phyloP scores from a whole-genome alignment of 2,113 vertebrate species.

The Rhegmatorhina hoffmannsi region DNA sequence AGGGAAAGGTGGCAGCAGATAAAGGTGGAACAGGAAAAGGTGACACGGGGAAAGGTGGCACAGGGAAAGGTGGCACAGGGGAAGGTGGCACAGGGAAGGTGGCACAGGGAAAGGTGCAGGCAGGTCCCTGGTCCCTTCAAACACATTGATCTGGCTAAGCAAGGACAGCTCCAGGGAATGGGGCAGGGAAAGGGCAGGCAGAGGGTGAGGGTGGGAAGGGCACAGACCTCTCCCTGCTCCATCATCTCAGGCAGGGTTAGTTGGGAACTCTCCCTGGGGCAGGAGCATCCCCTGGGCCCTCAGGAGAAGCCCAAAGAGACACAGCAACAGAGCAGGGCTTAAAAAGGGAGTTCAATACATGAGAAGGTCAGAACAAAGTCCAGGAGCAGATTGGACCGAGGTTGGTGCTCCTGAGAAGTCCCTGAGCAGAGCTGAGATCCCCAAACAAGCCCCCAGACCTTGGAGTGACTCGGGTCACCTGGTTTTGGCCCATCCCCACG shows the following conservation, averaged over 20 bases:
- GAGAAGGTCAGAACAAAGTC: neutral
- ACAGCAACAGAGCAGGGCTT: neutral
- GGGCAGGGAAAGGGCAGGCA: neutral
- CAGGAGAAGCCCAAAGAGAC: fast-evolving
- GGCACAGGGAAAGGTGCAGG: neutral
- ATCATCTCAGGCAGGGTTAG: neutral
- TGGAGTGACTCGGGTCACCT: fast-evolving
- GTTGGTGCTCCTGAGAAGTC: neutral
- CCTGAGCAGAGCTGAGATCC: neutral
- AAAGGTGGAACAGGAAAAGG: too few species aligned
- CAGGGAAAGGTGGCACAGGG: too few species aligned
- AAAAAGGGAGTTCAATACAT: neutral
- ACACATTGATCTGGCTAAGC: fast-evolving
- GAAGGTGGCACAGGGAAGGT: too few species aligned
- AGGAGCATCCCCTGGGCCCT: neutral
- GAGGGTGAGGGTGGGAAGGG: neutral
- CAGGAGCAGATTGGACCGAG: neutral
- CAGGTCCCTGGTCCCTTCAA: neutral
- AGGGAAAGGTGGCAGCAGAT: too few species aligned
- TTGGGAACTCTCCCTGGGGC: neutral
- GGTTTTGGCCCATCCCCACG: neutral
- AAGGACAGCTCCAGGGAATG: fast-evolving
- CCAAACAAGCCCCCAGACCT: neutral
- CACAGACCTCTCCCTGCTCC: neutral
- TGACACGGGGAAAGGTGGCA: too few species aligned